These are phyloP conservation scores for Ecliptopera silaceata DNA, from an alignment of 2,888 invertebrate species.

Conservation along the genomic window DNA sequence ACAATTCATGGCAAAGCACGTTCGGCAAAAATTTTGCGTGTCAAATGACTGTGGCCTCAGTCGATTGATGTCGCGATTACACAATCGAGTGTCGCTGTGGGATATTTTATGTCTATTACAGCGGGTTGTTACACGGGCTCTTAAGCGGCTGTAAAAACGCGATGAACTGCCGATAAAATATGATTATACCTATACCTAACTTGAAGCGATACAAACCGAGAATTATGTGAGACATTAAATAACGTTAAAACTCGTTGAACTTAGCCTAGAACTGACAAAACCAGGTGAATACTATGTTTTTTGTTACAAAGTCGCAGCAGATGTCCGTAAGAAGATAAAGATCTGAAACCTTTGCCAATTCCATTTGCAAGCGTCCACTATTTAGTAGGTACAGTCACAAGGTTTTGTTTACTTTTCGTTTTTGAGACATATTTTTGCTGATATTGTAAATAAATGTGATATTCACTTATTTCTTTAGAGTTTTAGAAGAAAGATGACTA, in stretches of 20 bases:
- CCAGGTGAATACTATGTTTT: constrained; percentile 22
- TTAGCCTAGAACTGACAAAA: not conserved
- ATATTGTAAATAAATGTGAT: no score
- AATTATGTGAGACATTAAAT: not conserved
- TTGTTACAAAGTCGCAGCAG: constrained; percentile 18
- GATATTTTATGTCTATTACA: constrained; percentile 52
- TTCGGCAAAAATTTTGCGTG: constrained; percentile 76
- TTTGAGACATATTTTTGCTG: not conserved
- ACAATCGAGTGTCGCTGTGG: constrained; percentile 53
- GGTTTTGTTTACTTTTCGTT: constrained; percentile 7
- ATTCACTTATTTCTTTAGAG: no score
- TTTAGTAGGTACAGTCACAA: constrained; percentile 5
- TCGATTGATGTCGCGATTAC: constrained; percentile 66
- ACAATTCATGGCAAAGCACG: constrained; percentile 78
- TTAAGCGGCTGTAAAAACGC: constrained; percentile 30
- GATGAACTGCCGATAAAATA: constrained; percentile 29
- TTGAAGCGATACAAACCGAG: constrained; percentile 12
- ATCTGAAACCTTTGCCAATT: constrained; percentile 29
- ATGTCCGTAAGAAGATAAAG: constrained; percentile 23
- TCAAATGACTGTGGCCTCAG: constrained; percentile 65
- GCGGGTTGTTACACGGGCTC: constrained; percentile 40
- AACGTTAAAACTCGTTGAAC: not conserved
- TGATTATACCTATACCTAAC: constrained; percentile 17
- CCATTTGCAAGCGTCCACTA: constrained; percentile 23
- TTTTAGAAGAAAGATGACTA: no score